Base-by-base conservation (phyloP, 2,888 invertebrate genomes). In the Teleiodes luculella region DNA sequence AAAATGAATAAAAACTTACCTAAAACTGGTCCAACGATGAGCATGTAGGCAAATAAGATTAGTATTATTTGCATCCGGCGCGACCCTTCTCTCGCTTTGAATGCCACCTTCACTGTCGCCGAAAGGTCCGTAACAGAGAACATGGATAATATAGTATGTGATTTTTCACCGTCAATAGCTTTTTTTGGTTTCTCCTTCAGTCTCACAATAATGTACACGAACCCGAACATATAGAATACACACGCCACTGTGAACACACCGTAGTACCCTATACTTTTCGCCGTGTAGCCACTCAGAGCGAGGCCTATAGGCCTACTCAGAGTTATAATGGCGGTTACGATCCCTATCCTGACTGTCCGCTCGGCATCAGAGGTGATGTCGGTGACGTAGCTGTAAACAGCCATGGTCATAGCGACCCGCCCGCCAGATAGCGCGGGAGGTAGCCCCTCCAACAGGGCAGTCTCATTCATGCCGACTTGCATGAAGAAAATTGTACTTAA, bases 391-490 rank as follows among this genome's bases (percentile, higher is more conserved):
- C 91, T 92, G 79, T 92, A 91, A 45, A 92, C 86, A 5, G 91
- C 91, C 86, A 92, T 91, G 52, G 91, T 91, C 87, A 91, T 90
- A 8, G 90, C 90, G 16, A 92, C 90, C 49, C 91, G 89, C 0
- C 93, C 92, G 7, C 93, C 93, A 6, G 92, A 91, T 43, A 93
- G 72, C 0, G 93, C 92, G 1, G 92, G 92, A 1, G 92, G 84
- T 0, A 93, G 74, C 0, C 90, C 91, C 67, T 92, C 92, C 18
- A 91, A 80, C 16, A 92, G 66, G 0, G 91, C 92, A 1, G 90
- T 91, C 54, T 90, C 86, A 65, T 91, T 91, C 65, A 91, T 68
- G 35, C 90, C 89, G 64, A 91, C 89, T 75, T 90, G 80, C 28
- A 83, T 68, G 76, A 92, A 91, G 67, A 91, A 92, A 51, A 91